phyloP scores from a whole-genome alignment of 64 coral and sea anemone genomes.

The Acropora yongei region DNA sequence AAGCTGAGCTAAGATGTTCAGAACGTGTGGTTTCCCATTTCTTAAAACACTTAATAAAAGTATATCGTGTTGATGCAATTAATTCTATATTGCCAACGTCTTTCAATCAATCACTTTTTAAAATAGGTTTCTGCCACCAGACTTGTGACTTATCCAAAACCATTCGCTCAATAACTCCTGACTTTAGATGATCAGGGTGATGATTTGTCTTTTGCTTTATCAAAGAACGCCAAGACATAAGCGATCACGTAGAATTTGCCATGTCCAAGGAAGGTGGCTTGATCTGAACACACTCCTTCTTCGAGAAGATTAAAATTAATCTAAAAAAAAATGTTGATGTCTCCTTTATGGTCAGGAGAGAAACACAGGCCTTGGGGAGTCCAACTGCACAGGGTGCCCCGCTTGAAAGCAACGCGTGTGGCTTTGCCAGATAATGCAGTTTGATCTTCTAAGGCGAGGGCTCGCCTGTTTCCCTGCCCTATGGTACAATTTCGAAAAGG shows the following conservation, averaged over 20 bases:
- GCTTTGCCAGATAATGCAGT: background rate
- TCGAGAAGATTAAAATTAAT: background rate
- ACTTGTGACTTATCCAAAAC: background rate
- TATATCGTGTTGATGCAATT: too few species aligned
- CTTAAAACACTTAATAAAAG: too few species aligned
- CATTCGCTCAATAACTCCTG: background rate
- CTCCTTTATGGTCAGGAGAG: background rate
- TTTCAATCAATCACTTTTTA: too few species aligned
- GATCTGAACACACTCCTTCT: background rate
- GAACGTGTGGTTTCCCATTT: too few species aligned
- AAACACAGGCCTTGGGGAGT: constrained; percentile 27
- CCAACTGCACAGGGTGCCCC: background rate
- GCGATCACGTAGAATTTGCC: background rate
- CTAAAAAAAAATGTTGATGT: constrained; percentile 6
- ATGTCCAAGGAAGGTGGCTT: background rate
- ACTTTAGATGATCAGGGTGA: background rate
- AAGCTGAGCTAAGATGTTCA: too few species aligned
- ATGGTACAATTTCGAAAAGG: background rate
- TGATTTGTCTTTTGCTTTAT: background rate
- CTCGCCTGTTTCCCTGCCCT: constrained; percentile 13
- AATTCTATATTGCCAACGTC: too few species aligned
- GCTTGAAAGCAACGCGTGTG: background rate
- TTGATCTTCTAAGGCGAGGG: background rate
- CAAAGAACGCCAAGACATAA: background rate
- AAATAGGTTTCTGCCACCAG: background rate